phyloP scores from a whole-genome alignment of 1,140 invertebrate species.

The Riptortus pedestris region DNA sequence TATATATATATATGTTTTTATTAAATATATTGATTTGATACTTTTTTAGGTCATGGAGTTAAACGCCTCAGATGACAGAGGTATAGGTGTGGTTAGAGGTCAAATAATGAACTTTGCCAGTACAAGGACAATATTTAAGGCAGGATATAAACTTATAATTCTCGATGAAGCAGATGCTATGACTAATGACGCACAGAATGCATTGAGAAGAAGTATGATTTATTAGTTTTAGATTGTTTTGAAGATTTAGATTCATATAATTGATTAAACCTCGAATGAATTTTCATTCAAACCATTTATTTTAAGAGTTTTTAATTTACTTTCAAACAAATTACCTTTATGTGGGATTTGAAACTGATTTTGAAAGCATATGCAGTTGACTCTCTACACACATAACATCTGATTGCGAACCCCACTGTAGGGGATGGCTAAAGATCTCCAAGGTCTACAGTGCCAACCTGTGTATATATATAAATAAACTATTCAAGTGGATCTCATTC shows the following conservation, averaged over 20 bases:
- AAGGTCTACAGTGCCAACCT: too few species aligned
- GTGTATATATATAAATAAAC: too few species aligned
- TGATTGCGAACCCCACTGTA: too few species aligned
- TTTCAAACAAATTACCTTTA: too few species aligned
- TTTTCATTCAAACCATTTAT: background rate
- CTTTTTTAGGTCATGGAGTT: slow-evolving; percentile 40
- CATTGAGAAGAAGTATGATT: slow-evolving; percentile 83
- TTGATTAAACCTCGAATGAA: background rate
- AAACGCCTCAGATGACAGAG: slow-evolving; percentile 98
- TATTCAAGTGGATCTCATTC: too few species aligned
- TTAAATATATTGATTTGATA: too few species aligned
- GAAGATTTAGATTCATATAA: slow-evolving; percentile 8
- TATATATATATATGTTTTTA: too few species aligned
- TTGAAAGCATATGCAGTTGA: too few species aligned
- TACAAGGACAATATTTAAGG: slow-evolving; percentile 90
- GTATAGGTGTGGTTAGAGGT: slow-evolving; percentile 91
- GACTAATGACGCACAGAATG: slow-evolving; percentile 99
- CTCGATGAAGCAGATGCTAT: slow-evolving; percentile 99
- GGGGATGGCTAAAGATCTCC: too few species aligned
- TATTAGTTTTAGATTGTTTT: slow-evolving; percentile 5
- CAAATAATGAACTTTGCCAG: slow-evolving; percentile 97
- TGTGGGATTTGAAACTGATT: too few species aligned
- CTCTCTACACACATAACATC: too few species aligned
- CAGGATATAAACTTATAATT: slow-evolving; percentile 92
- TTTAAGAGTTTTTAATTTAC: background rate